Evolutionary conservation across 2,113 vertebrate species (phyloP), one percentile per base, ranked within the genome.

Genomic region (Austrofundulus limnaeus): DNA sequence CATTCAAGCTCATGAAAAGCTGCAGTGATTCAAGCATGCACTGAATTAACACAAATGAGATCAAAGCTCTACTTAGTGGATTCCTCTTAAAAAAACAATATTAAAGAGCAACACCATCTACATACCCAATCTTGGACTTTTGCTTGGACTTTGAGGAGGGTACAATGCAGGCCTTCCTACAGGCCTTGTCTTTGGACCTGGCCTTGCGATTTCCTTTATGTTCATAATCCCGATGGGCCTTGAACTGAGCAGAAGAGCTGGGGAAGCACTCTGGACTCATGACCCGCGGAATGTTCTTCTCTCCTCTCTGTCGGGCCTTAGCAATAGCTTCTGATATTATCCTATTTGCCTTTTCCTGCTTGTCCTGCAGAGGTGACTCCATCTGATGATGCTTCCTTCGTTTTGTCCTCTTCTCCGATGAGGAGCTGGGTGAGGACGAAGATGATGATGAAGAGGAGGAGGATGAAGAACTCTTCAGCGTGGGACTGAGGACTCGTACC

Each of bases 191-290:
- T 88, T 95, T 97, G 48, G 90, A 82, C 66, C 85, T 86, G 70
- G 85, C 67, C 85, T 95, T 99, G 85, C 94, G 91, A 66, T 85
- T 88, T 15, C 94, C 94, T 84, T 94, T 94, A 85, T 94, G 94
- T 57, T 94, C 94, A 2, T 94, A 75, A 86, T 86, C 90, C 88
- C 81, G 93, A 91, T 91, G 96, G 16, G 55, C 28, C 83, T 80
- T 88, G 67, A 85, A 90, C 74, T 83, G 83, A 12, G 95, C 96
- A 48, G 96, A 96, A 58, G 94, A 95, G 87, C 93, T 95, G 70
- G 97, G 95, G 82, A 99, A 98, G 88, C 96, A 96, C 86, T 98
- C 95, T 13, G 97, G 97, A 79, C 96, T 98, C 96, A 99, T 97
- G 63, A 99, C 95, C 48, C 97, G 91, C 9, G 95, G 97, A 86